phyloP scores from a whole-genome alignment of 1,140 invertebrate species.

The Adoxophyes honmai region DNA sequence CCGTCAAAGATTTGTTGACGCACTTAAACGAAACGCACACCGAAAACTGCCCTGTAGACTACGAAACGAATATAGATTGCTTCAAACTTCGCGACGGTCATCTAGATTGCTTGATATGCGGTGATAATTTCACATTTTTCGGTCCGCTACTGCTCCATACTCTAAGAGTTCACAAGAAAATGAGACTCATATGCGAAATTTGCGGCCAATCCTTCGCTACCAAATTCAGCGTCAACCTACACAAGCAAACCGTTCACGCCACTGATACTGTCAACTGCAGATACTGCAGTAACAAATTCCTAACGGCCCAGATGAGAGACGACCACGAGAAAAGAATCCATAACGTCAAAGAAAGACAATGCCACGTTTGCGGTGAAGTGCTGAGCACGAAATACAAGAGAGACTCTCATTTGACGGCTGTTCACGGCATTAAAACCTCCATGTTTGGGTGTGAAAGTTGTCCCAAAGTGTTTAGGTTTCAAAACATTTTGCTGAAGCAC shows the following conservation, averaged over 20 bases:
- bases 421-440: slow-evolving; percentile 61
- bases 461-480: slow-evolving; percentile 62
- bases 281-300: background rate
- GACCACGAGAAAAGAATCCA: slow-evolving; percentile 8
- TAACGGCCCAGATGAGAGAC: background rate
- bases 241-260: slow-evolving; percentile 41
- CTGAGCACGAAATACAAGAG: slow-evolving; percentile 2
- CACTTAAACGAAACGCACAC: background rate
- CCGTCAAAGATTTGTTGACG: background rate
- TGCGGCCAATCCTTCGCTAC: slow-evolving; percentile 63
- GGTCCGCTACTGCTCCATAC: slow-evolving; percentile 61
- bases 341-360: background rate
- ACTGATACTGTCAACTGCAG: slow-evolving; percentile 18
- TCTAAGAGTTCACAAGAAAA: slow-evolving; percentile 55
- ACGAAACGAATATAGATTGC: slow-evolving; percentile 53
- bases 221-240: background rate
- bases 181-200: slow-evolving; percentile 55
- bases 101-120: slow-evolving; percentile 47
- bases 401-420: slow-evolving; percentile 59
- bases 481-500: slow-evolving; percentile 69
- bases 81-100: slow-evolving; percentile 54
- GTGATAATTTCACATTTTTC: slow-evolving; percentile 52
- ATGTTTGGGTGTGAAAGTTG: slow-evolving; percentile 60
- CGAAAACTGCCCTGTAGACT: no score
- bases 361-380: slow-evolving; percentile 2